Conservation (phyloP, 2,797 vertebrate species). For the Podarcis siculus region DNA sequence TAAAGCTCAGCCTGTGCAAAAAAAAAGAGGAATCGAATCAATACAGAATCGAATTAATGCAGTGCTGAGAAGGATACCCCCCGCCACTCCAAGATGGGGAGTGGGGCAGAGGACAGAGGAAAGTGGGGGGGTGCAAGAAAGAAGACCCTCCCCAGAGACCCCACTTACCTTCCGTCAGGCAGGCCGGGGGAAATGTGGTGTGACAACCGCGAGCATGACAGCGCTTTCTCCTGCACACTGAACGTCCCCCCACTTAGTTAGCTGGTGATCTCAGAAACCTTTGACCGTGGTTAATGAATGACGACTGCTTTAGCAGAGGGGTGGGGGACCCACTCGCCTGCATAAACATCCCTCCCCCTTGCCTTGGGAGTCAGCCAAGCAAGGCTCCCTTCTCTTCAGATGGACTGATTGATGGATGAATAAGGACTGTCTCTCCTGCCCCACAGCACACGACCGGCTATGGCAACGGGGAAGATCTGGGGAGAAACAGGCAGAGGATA, state of each 20-base stretch:
- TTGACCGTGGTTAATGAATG: slow-evolving; percentile 54
- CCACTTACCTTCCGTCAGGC: slow-evolving; percentile 15
- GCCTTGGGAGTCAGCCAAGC: background rate
- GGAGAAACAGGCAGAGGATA: no score
- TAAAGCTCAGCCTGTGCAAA: background rate
- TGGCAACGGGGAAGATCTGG: background rate
- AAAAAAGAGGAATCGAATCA: no score
- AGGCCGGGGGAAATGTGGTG: background rate
- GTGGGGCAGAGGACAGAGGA: background rate
- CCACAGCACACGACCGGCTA: background rate
- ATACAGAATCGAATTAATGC: no score
- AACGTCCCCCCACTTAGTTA: background rate
- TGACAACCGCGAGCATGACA: background rate
- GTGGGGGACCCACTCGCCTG: background rate
- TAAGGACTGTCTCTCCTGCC: no score
- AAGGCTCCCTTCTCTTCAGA: background rate
- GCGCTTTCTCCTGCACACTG: background rate
- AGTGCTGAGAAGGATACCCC: no score
- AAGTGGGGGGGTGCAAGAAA: no score
- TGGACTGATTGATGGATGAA: background rate
- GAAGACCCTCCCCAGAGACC: background rate
- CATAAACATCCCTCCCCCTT: background rate
- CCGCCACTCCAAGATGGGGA: background rate
- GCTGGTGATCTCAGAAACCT: background rate
- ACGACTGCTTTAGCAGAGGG: background rate